Percentiles rank a stretch among this genome's conserved stretches.
phyloP scores from a whole-genome alignment of 2,113 vertebrate genomes.

The Pseudolaguvia tuberculata region DNA sequence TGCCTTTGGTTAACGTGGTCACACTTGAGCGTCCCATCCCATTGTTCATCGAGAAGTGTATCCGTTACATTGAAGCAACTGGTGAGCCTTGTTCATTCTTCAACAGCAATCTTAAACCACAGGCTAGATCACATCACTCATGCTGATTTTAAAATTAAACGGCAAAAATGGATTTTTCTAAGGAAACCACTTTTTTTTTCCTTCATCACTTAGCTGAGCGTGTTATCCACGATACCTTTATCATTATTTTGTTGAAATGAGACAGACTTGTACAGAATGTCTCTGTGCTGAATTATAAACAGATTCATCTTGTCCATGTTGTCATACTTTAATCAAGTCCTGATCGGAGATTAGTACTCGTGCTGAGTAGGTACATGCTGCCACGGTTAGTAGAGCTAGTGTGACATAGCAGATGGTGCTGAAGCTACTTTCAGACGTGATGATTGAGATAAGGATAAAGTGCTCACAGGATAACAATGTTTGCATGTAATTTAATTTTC shows the following conservation, averaged over 20 bases:
- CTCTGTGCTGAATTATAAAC: neutral
- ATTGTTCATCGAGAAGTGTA: slow-evolving; percentile 89
- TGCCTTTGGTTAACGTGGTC: slow-evolving; percentile 79
- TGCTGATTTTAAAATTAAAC: neutral
- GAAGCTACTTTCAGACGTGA: neutral
- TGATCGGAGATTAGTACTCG: slow-evolving; percentile 10
- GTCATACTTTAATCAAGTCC: neutral
- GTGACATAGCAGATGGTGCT: slow-evolving; percentile 13
- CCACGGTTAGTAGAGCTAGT: neutral
- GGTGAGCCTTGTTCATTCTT: slow-evolving; percentile 64
- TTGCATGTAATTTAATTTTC: slow-evolving; percentile 1
- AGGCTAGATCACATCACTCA: slow-evolving; percentile 12
- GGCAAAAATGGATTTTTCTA: neutral
- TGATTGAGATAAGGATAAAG: slow-evolving; percentile 6
- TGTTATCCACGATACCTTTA: slow-evolving; percentile 7
- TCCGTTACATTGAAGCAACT: slow-evolving; percentile 88
- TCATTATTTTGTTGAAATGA: slow-evolving; percentile 2
- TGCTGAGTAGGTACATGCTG: slow-evolving; percentile 8
- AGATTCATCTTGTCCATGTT: neutral
- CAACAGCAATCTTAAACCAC: neutral
- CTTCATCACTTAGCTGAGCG: neutral
- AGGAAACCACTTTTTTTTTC: neutral
- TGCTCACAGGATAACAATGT: neutral
- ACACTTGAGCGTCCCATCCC: slow-evolving; percentile 82
- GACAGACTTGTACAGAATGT: neutral